Conservation (phyloP, 2,113 vertebrate species). For the Neodontobutis hainanensis region DNA sequence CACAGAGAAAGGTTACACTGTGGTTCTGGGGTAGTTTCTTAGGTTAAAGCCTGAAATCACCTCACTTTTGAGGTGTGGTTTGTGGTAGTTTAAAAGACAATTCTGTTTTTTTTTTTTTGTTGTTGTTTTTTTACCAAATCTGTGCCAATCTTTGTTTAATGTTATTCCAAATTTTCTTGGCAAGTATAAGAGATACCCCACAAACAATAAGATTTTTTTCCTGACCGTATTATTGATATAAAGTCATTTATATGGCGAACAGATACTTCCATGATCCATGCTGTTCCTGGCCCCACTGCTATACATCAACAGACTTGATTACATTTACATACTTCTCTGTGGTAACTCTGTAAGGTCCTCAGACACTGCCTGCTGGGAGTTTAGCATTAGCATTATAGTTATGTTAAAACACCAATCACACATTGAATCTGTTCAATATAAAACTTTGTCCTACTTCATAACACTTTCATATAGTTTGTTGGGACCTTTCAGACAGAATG, state of each 20-base stretch:
- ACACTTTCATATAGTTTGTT: too few species aligned
- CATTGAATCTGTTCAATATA: too few species aligned
- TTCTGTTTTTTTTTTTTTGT: too few species aligned
- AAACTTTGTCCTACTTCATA: too few species aligned
- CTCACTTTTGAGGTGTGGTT: neutral
- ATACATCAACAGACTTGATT: constrained; percentile 46
- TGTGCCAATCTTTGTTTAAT: too few species aligned
- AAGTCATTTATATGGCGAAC: constrained; percentile 13
- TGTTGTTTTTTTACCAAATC: neutral
- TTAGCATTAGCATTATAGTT: neutral
- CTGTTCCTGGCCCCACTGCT: constrained; percentile 24
- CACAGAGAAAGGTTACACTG: constrained; percentile 39
- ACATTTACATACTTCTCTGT: constrained; percentile 45
- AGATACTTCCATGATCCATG: constrained; percentile 22
- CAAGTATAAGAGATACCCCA: too few species aligned
- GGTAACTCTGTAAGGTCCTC: constrained; percentile 19
- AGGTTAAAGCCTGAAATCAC: constrained; percentile 17
- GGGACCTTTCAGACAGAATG: too few species aligned
- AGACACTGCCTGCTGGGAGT: constrained; percentile 9
- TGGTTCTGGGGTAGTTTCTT: constrained; percentile 25
- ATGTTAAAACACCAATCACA: too few species aligned
- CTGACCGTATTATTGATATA: neutral
- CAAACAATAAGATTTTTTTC: too few species aligned
- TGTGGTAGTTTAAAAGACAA: too few species aligned
- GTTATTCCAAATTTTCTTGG: too few species aligned